These are phyloP conservation scores for Apoderus coryli DNA, from an alignment of 2,888 invertebrate genomes.

Conservation along the genomic window DNA sequence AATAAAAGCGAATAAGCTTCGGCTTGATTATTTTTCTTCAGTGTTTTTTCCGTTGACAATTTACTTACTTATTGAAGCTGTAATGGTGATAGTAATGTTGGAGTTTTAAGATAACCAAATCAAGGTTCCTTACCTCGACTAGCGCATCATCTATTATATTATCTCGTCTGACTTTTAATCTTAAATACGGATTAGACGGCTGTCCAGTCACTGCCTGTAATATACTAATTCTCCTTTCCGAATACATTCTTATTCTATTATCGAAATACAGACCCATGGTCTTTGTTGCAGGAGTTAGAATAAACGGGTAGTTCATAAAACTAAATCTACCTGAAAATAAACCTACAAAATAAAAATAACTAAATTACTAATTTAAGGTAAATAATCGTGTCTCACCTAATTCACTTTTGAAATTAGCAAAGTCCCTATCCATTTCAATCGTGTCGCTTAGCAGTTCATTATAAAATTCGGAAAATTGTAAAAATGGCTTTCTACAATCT, in stretches of 20 bases:
- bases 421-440: slow-evolving; percentile 89
- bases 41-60: no score
- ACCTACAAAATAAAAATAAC: slow-evolving; percentile 9
- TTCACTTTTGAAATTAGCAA: slow-evolving; percentile 74
- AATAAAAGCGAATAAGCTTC: no score
- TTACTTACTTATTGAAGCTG: no score
- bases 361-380: not conserved
- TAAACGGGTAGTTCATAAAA: slow-evolving; percentile 82
- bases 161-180: slow-evolving; percentile 67
- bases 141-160: slow-evolving; percentile 86
- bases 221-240: slow-evolving; percentile 74
- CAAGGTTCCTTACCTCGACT: slow-evolving; percentile 68
- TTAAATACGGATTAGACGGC: slow-evolving; percentile 69
- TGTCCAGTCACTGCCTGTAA: slow-evolving; percentile 73
- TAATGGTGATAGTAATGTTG: no score
- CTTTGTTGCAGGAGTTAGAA: slow-evolving; percentile 83
- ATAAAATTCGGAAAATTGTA: slow-evolving; percentile 84
- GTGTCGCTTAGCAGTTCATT: slow-evolving; percentile 87
- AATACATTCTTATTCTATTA: slow-evolving; percentile 89
- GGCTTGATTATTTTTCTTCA: no score
- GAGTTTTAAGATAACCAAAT: no score
- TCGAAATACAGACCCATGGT: slow-evolving; percentile 85
- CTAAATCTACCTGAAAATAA: slow-evolving; percentile 54
- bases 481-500: slow-evolving; percentile 69
- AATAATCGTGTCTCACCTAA: slow-evolving; percentile 19